phyloP scores from a whole-genome alignment of 2,888 invertebrate genomes.

The Artemia sp. region DNA sequence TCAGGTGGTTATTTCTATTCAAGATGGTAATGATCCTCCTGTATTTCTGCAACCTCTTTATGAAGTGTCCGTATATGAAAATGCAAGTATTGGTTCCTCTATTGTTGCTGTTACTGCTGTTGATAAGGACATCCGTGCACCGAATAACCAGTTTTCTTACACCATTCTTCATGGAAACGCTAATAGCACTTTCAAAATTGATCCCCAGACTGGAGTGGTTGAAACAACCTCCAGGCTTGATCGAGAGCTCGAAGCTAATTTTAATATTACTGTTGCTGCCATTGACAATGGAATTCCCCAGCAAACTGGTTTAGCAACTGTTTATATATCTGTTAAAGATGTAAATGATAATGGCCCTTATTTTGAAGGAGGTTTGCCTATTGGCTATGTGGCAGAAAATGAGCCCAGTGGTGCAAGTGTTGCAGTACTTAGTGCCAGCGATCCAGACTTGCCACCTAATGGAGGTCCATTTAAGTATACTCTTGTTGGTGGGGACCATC shows the following conservation, averaged over 20 bases:
- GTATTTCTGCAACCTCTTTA: constrained; percentile 66
- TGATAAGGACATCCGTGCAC: constrained; percentile 75
- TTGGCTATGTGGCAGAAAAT: constrained; percentile 68
- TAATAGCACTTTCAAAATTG: constrained; percentile 68
- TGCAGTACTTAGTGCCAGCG: constrained; percentile 65
- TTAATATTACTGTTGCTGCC: constrained; percentile 61
- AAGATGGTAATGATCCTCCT: constrained; percentile 91
- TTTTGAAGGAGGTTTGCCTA: constrained; percentile 48
- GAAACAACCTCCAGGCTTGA: constrained; percentile 56
- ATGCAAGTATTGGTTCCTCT: constrained; percentile 50
- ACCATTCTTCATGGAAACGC: constrained; percentile 68
- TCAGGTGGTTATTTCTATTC: constrained; percentile 76
- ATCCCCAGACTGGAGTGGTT: constrained; percentile 66
- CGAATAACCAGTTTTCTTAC: constrained; percentile 79
- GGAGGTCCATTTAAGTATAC: constrained; percentile 73
- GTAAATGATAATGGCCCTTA: constrained; percentile 85
- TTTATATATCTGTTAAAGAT: constrained; percentile 60
- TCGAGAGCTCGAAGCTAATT: constrained; percentile 55
- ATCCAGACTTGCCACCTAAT: constrained; percentile 75
- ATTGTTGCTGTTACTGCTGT: constrained; percentile 62
- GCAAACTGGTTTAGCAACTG: constrained; percentile 73
- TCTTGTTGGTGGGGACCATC: constrained; percentile 58
- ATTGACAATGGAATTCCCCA: constrained; percentile 76
- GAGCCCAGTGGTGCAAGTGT: constrained; percentile 65
- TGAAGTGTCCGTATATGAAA: constrained; percentile 63